Percentiles rank a stretch among this genome's conserved stretches.
These are phyloP conservation scores for Anolis apletophallus DNA, from an alignment of 2,797 vertebrate species.

Conservation along the genomic window DNA sequence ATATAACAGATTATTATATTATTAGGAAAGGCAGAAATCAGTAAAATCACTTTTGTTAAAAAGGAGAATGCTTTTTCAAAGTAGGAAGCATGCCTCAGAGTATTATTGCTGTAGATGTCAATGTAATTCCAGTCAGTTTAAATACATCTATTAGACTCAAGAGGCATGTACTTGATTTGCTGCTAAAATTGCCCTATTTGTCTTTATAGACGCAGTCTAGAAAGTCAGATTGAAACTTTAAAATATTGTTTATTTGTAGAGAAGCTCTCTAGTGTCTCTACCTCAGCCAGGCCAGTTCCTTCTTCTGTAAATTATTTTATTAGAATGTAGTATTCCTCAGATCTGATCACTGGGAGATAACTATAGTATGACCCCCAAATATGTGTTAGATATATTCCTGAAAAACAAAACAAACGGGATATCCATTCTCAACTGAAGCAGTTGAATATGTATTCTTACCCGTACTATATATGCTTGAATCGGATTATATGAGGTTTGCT, in stretches of 20 bases:
- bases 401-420: no score
- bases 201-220: not conserved
- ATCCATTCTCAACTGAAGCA: no score
- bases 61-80: not conserved
- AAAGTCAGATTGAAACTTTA: constrained; percentile 1
- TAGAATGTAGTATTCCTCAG: no score
- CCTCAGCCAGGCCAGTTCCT: no score
- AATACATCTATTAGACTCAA: not conserved
- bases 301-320: no score
- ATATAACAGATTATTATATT: not conserved
- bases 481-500: no score
- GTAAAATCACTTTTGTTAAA: not conserved
- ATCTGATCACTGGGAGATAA: no score
- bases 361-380: no score
- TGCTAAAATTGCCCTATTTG: not conserved
- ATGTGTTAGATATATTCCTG: no score
- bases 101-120: not conserved
- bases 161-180: not conserved
- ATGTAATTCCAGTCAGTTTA: constrained; percentile 25
- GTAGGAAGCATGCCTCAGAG: constrained; percentile 23
- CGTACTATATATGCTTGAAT: no score
- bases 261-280: not conserved
- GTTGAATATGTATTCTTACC: no score
- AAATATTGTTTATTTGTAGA: not conserved
- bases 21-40: not conserved